Evolutionary conservation across 2,113 vertebrate species (phyloP).

Genomic region (Carollia perspicillata): DNA sequence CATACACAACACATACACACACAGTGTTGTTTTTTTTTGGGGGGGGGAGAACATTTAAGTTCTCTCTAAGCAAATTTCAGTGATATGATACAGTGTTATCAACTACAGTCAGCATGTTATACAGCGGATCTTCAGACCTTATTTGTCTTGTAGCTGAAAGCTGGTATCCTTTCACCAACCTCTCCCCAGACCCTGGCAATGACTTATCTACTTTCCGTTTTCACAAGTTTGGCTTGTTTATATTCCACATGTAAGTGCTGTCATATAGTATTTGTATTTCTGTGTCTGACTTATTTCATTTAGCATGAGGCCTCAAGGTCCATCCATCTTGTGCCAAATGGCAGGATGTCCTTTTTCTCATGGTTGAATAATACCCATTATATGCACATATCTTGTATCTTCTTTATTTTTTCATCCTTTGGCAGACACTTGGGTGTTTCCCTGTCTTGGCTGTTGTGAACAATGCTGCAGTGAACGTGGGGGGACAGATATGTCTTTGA

Average conservation of each 20-base stretch:
- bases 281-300: neutral
- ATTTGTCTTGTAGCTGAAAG: neutral
- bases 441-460: neutral
- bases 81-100: neutral
- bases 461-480: neutral
- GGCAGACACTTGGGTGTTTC: neutral
- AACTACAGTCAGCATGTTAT: neutral
- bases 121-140: neutral
- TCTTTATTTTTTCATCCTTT: too few species aligned
- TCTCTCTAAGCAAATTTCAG: neutral
- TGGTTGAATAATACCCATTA: neutral
- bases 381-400: too few species aligned
- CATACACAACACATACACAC: too few species aligned
- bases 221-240: neutral
- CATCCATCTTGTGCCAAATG: neutral
- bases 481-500: too few species aligned
- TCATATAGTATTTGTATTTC: neutral
- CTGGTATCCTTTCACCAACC: neutral
- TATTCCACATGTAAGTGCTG: neutral
- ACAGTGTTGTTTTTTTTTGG: neutral
- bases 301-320: neutral
- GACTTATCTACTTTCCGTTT: neutral
- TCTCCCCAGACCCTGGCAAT: neutral
- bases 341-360: neutral
- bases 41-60: neutral